Evolutionary conservation across 2,113 vertebrate genomes (phyloP), one percentile per base, ranked within the genome.

Genomic region (Kobus ellipsiprymnus): DNA sequence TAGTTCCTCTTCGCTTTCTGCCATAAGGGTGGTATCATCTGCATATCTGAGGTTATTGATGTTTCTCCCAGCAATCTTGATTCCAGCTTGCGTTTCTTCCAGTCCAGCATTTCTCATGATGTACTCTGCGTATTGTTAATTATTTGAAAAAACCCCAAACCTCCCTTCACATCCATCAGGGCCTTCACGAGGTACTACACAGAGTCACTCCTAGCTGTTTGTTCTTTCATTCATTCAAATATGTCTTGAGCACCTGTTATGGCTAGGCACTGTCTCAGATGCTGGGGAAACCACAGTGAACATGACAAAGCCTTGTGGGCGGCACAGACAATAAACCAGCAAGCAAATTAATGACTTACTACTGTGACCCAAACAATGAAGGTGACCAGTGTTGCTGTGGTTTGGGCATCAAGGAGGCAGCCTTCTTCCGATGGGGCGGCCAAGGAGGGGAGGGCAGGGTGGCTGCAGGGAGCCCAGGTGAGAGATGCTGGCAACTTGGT

Each of bases 341-440:
- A 60, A 52, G 19, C 36, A 17, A n/a, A 2, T 21, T 11, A 62
- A 21, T 15, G 2, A n/a, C 59, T 44, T 29, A 23, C 60, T 50
- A 7, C 0, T 14, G 36, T 77, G 86, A 62, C 46, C 50, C 6
- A 2, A 3, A 13, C 0, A 11, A 0, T 13, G 52, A 60, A 67
- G 40, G 29, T 62, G 7, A 4, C 5, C 21, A 6, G 2, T 33
- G 40, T 6, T 23, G 36, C 82, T 44, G 46, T 23, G 50, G 44
- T 23, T 50, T 7, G 3, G 67, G 74, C 1, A 0, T 3, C 15
- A 29, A 11, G 27, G 78, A 12, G 55, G 16, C 46, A 46, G n/a
- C 1, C 48, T 9, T 13, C 55, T 33, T 25, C 33, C 1, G 5
- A 16, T 1, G 48, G 21, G 71, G 19, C 7, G 0, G 44, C 3